Evolutionary conservation across 2,888 invertebrate species (phyloP).

Genomic region (Microdon myrmicae): DNA sequence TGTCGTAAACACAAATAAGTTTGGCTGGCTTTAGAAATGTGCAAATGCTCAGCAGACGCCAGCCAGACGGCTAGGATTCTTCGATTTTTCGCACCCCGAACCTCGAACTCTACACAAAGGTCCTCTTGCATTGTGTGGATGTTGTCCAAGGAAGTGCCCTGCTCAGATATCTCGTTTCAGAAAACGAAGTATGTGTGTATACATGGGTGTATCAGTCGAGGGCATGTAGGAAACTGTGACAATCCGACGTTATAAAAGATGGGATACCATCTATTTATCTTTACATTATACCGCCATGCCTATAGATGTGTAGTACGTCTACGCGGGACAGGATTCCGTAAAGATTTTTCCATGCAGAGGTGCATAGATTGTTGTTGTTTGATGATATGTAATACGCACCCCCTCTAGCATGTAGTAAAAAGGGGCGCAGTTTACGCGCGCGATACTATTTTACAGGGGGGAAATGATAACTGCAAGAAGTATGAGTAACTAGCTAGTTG

Average conservation of each 20-base stretch:
- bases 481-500: constrained; percentile 32
- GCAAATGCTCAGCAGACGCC: constrained; percentile 36
- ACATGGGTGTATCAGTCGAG: too few species aligned
- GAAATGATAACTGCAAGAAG: constrained; percentile 10
- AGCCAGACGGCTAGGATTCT: constrained; percentile 36
- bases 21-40: constrained; percentile 7
- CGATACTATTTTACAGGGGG: constrained; percentile 24
- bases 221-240: constrained; percentile 25
- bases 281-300: constrained; percentile 21
- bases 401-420: constrained; percentile 43
- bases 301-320: constrained; percentile 5
- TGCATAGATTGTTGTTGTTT: constrained; percentile 1
- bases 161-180: constrained; percentile 17
- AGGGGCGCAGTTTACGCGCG: constrained; percentile 45
- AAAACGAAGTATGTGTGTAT: constrained; percentile 14
- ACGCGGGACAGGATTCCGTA: constrained; percentile 10
- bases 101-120: background rate
- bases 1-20: too few species aligned
- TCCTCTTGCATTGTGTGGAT: too few species aligned
- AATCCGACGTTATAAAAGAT: constrained; percentile 41
- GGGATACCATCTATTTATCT: constrained; percentile 34
- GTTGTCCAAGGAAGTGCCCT: constrained; percentile 29
- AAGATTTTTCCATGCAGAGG: constrained; percentile 29
- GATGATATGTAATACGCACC: constrained; percentile 12
- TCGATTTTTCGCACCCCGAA: constrained; percentile 22